These are phyloP conservation scores for Harmothoe impar DNA, from an alignment of 2,888 invertebrate species.

Conservation along the genomic window DNA sequence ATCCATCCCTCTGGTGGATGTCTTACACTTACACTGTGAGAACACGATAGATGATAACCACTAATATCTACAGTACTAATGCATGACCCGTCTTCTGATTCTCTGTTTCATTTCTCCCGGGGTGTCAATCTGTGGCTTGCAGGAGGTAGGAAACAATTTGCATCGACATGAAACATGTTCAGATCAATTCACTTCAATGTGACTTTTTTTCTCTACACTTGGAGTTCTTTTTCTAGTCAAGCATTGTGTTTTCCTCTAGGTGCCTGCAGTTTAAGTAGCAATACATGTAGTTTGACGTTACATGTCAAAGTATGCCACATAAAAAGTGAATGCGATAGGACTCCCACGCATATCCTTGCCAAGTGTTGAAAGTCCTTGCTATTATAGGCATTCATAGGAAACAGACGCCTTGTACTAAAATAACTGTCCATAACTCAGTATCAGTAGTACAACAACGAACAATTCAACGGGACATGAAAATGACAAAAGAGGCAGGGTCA, in stretches of 20 bases:
- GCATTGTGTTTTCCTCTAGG: slow-evolving; percentile 32
- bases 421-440: background rate
- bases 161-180: slow-evolving; percentile 49
- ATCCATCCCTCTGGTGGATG: background rate
- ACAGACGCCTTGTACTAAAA: background rate
- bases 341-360: background rate
- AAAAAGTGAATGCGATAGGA: background rate
- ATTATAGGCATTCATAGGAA: background rate
- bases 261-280: slow-evolving; percentile 42
- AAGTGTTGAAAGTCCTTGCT: background rate
- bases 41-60: background rate
- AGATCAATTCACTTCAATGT: slow-evolving; percentile 34
- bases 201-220: slow-evolving; percentile 15
- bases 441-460: background rate
- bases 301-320: slow-evolving; percentile 52
- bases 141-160: slow-evolving; percentile 61
- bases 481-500: background rate
- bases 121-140: slow-evolving; percentile 59
- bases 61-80: slow-evolving; percentile 54
- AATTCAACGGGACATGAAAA: slow-evolving; percentile 11
- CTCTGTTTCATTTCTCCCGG: slow-evolving; percentile 61
- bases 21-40: no score
- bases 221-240: background rate
- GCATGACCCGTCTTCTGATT: slow-evolving; percentile 59
- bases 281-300: slow-evolving; percentile 46